These are phyloP conservation scores for Sebastolobus alascanus DNA, from an alignment of 2,797 vertebrate species.

Conservation along the genomic window DNA sequence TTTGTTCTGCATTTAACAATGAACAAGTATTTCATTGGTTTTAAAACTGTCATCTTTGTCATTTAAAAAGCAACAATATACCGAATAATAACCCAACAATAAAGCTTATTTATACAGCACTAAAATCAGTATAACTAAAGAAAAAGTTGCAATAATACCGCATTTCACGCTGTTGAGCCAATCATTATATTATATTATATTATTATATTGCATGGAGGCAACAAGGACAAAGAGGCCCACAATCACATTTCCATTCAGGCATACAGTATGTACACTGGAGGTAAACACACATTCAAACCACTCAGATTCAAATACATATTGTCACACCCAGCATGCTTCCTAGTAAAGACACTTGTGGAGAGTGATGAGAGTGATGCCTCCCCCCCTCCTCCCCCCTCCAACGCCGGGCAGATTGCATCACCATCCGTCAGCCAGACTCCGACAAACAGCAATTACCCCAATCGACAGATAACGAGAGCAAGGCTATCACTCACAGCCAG, in stretches of 20 bases:
- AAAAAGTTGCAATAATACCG: too few relatives aligned
- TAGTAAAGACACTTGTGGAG: constrained; percentile 71
- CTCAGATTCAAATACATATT: constrained; percentile 49
- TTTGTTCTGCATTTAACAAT: too few relatives aligned
- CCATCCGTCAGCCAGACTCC: constrained; percentile 81
- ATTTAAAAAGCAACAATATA: too few relatives aligned
- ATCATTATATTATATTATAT: neutral
- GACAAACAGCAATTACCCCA: constrained; percentile 88
- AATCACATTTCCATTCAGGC: neutral
- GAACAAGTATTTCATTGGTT: too few relatives aligned
- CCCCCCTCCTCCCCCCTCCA: constrained; percentile 17
- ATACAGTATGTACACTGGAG: neutral
- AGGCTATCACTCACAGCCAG: constrained; percentile 82
- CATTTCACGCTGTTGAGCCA: too few relatives aligned
- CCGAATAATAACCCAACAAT: too few relatives aligned
- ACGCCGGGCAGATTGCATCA: constrained; percentile 75
- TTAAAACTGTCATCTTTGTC: too few relatives aligned
- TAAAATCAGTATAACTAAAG: too few relatives aligned
- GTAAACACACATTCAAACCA: constrained; percentile 22
- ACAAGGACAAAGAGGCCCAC: neutral
- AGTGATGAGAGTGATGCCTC: constrained; percentile 59
- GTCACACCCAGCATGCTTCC: constrained; percentile 42
- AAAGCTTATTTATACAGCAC: too few relatives aligned
- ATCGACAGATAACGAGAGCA: constrained; percentile 85
- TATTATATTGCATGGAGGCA: neutral